A percentile compares a stretch with the other conserved stretches of the same genome.
Conservation (phyloP, 2,888 invertebrate genomes). For the Diaperis boleti region DNA sequence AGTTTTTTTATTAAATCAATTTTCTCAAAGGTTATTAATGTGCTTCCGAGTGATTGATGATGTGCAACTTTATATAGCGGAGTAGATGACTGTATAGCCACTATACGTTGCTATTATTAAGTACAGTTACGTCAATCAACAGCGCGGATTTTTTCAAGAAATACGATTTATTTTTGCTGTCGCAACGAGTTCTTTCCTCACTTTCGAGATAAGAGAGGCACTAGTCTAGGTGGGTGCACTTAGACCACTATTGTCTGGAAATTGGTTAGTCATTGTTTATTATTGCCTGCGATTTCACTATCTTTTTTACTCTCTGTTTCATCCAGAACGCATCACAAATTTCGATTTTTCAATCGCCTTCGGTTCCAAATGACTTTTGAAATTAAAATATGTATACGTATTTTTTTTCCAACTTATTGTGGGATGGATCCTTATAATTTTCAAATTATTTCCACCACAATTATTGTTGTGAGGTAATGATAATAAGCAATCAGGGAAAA, state of each 20-base stretch:
- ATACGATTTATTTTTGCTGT: conserved; percentile 9
- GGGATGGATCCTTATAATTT: too few relatives aligned
- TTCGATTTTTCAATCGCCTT: too few relatives aligned
- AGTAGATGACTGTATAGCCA: conserved; percentile 16
- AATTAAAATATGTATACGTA: too few relatives aligned
- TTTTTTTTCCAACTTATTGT: too few relatives aligned
- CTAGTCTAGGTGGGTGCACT: conserved; percentile 1
- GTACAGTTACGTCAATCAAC: conserved; percentile 26
- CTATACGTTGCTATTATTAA: conserved; percentile 12
- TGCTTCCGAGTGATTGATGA: conserved; percentile 41
- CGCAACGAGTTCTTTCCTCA: conserved; percentile 1
- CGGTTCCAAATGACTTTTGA: too few relatives aligned
- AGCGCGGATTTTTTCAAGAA: background rate
- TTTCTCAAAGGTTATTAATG: conserved; percentile 44
- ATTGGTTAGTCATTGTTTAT: conserved; percentile 15
- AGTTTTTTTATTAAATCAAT: conserved; percentile 43
- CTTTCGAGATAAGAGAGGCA: conserved; percentile 23
- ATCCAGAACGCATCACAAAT: too few relatives aligned
- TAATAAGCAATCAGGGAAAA: too few relatives aligned
- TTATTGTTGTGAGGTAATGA: too few relatives aligned
- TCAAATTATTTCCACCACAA: too few relatives aligned
- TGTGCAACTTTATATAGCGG: conserved; percentile 22
- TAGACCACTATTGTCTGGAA: background rate
- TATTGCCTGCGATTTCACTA: too few relatives aligned
- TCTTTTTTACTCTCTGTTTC: too few relatives aligned